phyloP scores from a whole-genome alignment of 2,113 vertebrate genomes.

The Turdus rufiventris region DNA sequence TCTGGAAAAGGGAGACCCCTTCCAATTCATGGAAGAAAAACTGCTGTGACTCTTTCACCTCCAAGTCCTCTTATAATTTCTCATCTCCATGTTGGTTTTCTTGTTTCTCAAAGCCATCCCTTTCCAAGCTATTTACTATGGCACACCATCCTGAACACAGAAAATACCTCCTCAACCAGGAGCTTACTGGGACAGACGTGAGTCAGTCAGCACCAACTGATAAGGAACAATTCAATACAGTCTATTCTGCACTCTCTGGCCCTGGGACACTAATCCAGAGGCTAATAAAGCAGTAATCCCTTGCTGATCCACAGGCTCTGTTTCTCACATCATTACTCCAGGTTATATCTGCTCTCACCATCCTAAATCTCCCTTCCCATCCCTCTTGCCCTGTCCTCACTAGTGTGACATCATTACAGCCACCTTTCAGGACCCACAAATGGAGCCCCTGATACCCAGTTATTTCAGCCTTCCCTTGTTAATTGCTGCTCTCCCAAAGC shows the following conservation, averaged over 20 bases:
- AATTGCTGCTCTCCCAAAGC: not conserved
- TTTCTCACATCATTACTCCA: not conserved
- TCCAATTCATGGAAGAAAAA: conserved; percentile 20
- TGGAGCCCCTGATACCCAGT: not conserved
- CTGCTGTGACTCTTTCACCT: not conserved
- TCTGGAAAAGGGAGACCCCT: conserved; percentile 13
- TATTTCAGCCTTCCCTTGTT: not conserved
- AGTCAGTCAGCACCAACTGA: not conserved
- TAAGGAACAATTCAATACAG: not conserved
- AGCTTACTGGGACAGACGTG: not conserved
- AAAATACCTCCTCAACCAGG: not conserved
- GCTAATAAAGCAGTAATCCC: conserved; percentile 39
- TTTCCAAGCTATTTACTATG: not conserved
- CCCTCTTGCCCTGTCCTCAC: not conserved
- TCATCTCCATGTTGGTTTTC: not conserved
- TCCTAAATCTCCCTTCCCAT: not conserved
- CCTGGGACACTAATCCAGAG: conserved; percentile 32
- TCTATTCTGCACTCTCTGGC: not conserved
- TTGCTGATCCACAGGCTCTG: not conserved
- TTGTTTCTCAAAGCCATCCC: not conserved
- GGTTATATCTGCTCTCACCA: not conserved
- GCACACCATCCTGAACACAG: not conserved
- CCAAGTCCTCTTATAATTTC: not conserved
- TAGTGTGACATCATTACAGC: rapidly evolving
- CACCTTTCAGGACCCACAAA: not conserved